phyloP scores from a whole-genome alignment of 2,888 invertebrate species.

The Laspeyria flexula region DNA sequence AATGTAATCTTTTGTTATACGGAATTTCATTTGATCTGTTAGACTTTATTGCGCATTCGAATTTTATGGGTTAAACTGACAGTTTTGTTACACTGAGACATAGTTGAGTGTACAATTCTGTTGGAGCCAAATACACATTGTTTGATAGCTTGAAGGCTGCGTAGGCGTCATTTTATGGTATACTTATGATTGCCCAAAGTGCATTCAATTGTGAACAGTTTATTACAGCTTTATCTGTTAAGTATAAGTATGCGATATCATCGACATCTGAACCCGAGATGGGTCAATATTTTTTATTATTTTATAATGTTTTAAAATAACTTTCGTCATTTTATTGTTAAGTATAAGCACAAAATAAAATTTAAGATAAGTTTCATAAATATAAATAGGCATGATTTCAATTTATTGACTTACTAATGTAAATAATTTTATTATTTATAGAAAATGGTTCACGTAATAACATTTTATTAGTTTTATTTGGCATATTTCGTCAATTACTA shows the following conservation, averaged over 20 bases:
- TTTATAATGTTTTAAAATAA: slow-evolving; percentile 5
- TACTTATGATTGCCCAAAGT: slow-evolving; percentile 16
- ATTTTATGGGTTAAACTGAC: slow-evolving; percentile 57
- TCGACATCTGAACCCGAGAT: slow-evolving; percentile 6
- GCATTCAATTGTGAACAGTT: slow-evolving; percentile 15
- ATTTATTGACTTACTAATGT: too few relatives aligned
- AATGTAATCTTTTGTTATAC: slow-evolving; percentile 66
- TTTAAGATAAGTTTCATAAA: too few relatives aligned
- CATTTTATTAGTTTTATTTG: too few relatives aligned
- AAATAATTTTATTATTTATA: too few relatives aligned
- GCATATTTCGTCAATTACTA: too few relatives aligned
- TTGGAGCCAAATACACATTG: neutral
- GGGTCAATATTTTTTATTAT: slow-evolving; percentile 15
- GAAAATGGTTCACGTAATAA: too few relatives aligned
- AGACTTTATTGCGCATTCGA: slow-evolving; percentile 53
- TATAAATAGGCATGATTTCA: too few relatives aligned
- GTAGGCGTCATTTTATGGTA: slow-evolving; percentile 31
- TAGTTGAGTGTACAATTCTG: slow-evolving; percentile 11
- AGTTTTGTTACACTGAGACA: slow-evolving; percentile 38
- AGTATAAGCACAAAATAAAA: too few relatives aligned
- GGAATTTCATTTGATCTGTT: slow-evolving; percentile 57
- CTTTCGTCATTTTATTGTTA: neutral
- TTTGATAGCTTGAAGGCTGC: slow-evolving; percentile 4
- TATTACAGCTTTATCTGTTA: slow-evolving; percentile 22
- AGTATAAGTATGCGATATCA: slow-evolving; percentile 3